A percentile compares a stretch with the other conserved stretches of the same genome.
Evolutionary conservation across 2,113 vertebrate species (phyloP).

Genomic region (Datnioides undecimradiatus): DNA sequence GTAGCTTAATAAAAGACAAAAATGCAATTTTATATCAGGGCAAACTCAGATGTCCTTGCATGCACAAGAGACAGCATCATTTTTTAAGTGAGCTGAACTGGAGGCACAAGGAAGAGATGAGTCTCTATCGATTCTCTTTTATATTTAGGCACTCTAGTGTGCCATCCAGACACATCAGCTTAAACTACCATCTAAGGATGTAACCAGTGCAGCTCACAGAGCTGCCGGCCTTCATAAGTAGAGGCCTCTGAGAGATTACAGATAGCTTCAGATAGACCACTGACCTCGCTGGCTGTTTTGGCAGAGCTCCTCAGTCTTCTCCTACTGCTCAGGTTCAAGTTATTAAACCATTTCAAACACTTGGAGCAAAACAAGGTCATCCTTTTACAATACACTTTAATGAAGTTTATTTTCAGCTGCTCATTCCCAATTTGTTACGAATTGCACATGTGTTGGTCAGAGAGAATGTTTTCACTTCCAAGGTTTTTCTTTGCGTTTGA

Average conservation of each 20-base stretch:
- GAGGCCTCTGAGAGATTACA: constrained; percentile 21
- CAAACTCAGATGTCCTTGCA: background rate
- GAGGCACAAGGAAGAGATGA: background rate
- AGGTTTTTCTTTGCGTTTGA: background rate
- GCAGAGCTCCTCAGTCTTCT: background rate
- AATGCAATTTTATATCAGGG: background rate
- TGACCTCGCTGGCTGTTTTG: constrained; percentile 11
- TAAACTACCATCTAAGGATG: constrained; percentile 47
- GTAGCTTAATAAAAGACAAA: background rate
- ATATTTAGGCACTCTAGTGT: constrained; percentile 4
- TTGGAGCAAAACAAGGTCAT: background rate
- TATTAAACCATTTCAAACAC: constrained; percentile 1
- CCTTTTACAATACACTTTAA: background rate
- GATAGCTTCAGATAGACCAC: constrained; percentile 15
- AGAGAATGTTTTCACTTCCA: background rate
- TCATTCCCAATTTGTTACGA: background rate
- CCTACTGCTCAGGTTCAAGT: background rate
- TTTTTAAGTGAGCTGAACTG: constrained; percentile 4
- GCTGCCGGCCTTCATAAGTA: background rate
- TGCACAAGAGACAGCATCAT: background rate
- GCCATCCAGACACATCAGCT: constrained; percentile 11
- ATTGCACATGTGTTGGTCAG: background rate
- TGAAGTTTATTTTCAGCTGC: background rate
- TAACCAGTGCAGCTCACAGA: constrained; percentile 22
- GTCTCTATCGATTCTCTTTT: constrained; percentile 15